These are phyloP conservation scores for Planococcus citri DNA, from an alignment of 1,140 invertebrate genomes.

Conservation along the genomic window DNA sequence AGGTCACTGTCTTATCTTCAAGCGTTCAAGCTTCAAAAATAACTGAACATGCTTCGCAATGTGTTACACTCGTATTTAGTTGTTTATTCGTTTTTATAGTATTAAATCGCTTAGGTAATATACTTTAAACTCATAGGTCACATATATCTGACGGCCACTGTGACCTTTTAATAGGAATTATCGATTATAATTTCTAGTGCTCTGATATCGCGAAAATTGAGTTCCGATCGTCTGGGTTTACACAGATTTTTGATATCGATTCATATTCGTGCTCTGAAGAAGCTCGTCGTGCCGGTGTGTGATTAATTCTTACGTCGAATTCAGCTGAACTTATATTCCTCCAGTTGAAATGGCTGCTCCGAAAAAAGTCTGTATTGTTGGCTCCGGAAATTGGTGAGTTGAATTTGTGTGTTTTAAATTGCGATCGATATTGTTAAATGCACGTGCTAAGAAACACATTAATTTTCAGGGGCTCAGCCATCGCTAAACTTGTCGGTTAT, in stretches of 20 bases:
- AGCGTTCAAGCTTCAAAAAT: background rate
- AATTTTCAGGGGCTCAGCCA: slow-evolving; percentile 90
- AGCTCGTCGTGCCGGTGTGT: background rate
- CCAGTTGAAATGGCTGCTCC: slow-evolving; percentile 18
- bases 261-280: background rate
- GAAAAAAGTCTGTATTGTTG: slow-evolving; percentile 75
- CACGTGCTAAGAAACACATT: slow-evolving; percentile 21
- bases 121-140: background rate
- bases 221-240: background rate
- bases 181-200: background rate
- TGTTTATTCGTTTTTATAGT: background rate
- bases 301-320: too few relatives aligned
- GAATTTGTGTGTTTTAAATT: background rate
- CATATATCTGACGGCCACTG: background rate
- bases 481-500: slow-evolving; percentile 90
- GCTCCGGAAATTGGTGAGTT: slow-evolving; percentile 88
- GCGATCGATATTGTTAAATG: background rate
- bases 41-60: slow-evolving; percentile 6
- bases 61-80: background rate
- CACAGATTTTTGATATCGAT: background rate
- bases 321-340: too few relatives aligned
- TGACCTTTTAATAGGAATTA: background rate
- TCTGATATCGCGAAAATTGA: background rate
- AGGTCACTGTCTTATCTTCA: background rate
- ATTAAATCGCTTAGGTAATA: background rate